Base-by-base conservation (phyloP, 1,140 invertebrate species). In the Hypsibius dujardini region DNA sequence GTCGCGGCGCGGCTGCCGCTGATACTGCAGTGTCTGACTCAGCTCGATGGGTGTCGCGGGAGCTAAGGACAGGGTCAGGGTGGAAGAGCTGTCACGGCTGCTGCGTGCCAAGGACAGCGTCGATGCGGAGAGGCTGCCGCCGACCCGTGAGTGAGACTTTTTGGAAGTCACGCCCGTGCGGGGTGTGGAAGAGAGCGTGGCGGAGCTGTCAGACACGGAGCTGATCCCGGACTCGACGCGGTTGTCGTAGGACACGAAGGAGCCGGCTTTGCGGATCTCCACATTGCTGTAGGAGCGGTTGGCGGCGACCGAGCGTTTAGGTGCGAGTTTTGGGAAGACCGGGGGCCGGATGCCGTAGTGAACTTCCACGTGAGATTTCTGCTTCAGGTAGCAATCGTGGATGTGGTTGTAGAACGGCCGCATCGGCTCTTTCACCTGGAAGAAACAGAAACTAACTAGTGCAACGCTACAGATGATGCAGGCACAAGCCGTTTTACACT, bases 371-470 rank as follows among this genome's bases (percentile, higher is more conserved):
- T 88, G 85, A 46, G 80, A 80, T 75, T 86, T 84, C 84, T 92
- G 86, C 73, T 87, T 82, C 1, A 78, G 77, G 78, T 90, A 94
- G 75, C 88, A 87, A 70, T 85, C 82, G 76, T 90, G 86, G 72
- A 95, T 79, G 74, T 87, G 84, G 59, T 87, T 84, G 76, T 92
- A 90, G 70, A 92, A 84, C 0, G 86, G 87, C 72, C 80, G 78
- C 47, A 91, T 78, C 67, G 83, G 84, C 1, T 84, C 79, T 0
- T 86, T 84, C 1, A 85, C 85, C 71, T 86, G n/a, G n/a, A n/a
- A n/a, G n/a, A n/a, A n/a, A n/a, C n/a, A n/a, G n/a, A n/a, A n/a
- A n/a, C n/a, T n/a, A n/a, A n/a, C n/a, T n/a, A n/a, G n/a, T n/a
- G n/a, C n/a, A n/a, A n/a, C n/a, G n/a, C n/a, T n/a, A n/a, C n/a